Conservation (phyloP, 2,113 vertebrate genomes). For the Odobenus rosmarus region DNA sequence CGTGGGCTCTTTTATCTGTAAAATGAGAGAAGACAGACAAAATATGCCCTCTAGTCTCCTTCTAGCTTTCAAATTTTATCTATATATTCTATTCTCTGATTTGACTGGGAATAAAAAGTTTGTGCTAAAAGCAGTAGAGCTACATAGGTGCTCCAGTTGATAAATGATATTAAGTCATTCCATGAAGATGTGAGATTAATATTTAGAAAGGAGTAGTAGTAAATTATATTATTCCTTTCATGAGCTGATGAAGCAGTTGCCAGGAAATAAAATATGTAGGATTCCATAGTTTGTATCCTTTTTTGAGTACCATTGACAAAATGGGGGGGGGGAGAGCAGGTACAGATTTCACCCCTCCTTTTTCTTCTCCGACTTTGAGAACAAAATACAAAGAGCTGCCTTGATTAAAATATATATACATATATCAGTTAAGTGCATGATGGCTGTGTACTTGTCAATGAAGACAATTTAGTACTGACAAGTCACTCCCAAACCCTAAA, state of each 20-base stretch:
- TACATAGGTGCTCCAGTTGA: background rate
- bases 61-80: background rate
- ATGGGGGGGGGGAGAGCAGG: background rate
- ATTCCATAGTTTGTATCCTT: background rate
- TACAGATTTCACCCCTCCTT: background rate
- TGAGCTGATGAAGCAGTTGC: background rate
- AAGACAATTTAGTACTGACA: background rate
- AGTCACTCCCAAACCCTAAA: background rate
- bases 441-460: rapidly evolving
- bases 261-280: slow-evolving; percentile 5
- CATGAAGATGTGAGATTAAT: background rate
- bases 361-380: background rate
- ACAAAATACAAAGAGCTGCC: background rate
- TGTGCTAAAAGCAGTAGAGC: background rate
- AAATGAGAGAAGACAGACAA: background rate
- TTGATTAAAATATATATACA: background rate
- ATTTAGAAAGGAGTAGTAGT: background rate
- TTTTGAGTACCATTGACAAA: background rate
- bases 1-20: background rate
- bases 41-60: background rate
- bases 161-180: background rate
- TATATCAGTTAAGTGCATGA: background rate
- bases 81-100: background rate
- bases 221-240: background rate
- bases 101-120: background rate